phyloP scores from a whole-genome alignment of 2,888 invertebrate species.

The Dexiosoma caninum region DNA sequence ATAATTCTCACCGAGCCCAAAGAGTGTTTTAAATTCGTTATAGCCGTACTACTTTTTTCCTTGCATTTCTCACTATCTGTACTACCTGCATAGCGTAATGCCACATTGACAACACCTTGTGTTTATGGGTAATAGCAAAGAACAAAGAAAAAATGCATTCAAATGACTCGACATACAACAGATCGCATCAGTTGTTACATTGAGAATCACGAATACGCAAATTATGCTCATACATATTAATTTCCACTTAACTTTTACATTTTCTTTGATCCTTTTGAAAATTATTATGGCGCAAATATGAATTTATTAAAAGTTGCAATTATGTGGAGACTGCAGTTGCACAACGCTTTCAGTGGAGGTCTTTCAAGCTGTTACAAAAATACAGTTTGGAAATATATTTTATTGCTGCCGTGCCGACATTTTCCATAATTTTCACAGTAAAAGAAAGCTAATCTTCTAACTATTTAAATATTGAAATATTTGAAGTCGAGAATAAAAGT shows the following conservation, averaged over 20 bases:
- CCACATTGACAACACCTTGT: conserved; percentile 43
- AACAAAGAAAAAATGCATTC: not conserved
- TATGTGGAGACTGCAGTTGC: not conserved
- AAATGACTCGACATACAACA: not conserved
- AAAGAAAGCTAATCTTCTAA: too few species aligned
- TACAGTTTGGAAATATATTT: too few species aligned
- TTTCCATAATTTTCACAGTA: too few species aligned
- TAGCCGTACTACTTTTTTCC: not conserved
- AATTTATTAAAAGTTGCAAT: not conserved
- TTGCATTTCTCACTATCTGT: conserved; percentile 12
- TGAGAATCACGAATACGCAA: conserved; percentile 3
- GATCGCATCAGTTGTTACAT: not conserved
- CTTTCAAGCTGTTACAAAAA: too few species aligned
- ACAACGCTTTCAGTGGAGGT: not conserved
- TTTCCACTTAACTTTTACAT: not conserved
- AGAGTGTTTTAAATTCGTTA: not conserved
- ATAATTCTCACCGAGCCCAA: too few species aligned
- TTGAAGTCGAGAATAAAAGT: too few species aligned
- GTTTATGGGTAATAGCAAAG: not conserved
- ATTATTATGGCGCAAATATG: not conserved
- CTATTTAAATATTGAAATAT: too few species aligned
- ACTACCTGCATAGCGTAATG: conserved; percentile 37
- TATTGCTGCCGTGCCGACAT: too few species aligned
- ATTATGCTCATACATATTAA: conserved; percentile 14
- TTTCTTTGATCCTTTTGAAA: not conserved